phyloP scores from a whole-genome alignment of 2,113 vertebrate genomes.

The Gadus macrocephalus region DNA sequence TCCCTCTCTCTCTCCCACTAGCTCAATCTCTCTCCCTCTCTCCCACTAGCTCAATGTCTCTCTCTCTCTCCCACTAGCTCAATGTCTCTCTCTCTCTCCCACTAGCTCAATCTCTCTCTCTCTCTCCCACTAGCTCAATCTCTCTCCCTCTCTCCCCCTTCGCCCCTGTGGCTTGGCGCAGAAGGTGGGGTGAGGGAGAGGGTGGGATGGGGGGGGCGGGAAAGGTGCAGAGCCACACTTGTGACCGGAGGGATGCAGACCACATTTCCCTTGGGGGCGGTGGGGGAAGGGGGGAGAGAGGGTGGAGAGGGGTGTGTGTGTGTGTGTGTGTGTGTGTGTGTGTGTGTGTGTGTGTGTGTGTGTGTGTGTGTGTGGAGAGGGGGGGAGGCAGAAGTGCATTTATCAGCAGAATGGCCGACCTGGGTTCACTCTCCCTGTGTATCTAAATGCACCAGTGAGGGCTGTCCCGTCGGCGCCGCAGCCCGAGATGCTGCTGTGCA shows the following conservation, averaged over 20 bases:
- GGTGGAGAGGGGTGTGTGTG: constrained; percentile 14
- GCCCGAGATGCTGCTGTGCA: constrained; percentile 39
- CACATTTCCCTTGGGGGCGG: constrained; percentile 45
- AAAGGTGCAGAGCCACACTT: constrained; percentile 27
- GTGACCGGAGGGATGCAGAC: constrained; percentile 62
- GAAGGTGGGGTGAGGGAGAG: constrained; percentile 23
- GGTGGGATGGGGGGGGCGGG: constrained; percentile 22
- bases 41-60: too few relatives aligned
- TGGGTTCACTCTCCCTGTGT: constrained; percentile 43
- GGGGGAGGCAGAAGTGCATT: constrained; percentile 51
- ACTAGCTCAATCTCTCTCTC: too few relatives aligned
- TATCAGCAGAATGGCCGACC: constrained; percentile 61
- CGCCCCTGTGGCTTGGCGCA: constrained; percentile 32
- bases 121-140: too few relatives aligned
- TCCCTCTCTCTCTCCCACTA: too few relatives aligned
- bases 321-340: too few relatives aligned
- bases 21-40: too few relatives aligned
- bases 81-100: too few relatives aligned
- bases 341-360: too few relatives aligned
- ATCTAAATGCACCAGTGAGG: constrained; percentile 54
- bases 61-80: too few relatives aligned
- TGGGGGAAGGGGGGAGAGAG: too few relatives aligned
- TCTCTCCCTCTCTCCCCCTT: too few relatives aligned
- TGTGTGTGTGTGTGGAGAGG: background rate
- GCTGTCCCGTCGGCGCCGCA: constrained; percentile 25